Evolutionary conservation across 2,888 invertebrate species (phyloP), one percentile per base, ranked within the genome.

Genomic region (Cancer borealis): DNA sequence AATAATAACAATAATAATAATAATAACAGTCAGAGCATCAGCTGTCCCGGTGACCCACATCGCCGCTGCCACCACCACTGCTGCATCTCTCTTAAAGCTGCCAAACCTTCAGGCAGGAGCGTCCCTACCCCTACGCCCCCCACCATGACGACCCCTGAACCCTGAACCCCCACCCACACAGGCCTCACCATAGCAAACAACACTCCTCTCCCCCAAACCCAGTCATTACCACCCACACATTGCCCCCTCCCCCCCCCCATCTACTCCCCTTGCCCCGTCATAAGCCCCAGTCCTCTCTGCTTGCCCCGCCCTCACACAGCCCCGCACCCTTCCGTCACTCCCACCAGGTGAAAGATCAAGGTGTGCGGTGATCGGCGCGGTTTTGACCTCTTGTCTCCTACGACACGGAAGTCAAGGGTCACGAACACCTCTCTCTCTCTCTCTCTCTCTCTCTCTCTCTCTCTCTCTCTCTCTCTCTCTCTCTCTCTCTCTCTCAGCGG

Each of bases 381-480:
- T 66, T 66, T 66, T 66, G 66, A 66, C 66, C 66, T 54, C 14
- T 14, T 66, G n/a, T 3, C 66, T 54, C 14, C 54, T 66, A 66
- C 21, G 66, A 66, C 66, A 66, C n/a, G 66, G n/a, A 21, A 66
- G n/a, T 21, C 66, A 66, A 66, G n/a, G 66, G 66, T 66, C n/a
- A 66, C 66, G n/a, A 66, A 66, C 66, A 66, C n/a, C n/a, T 4
- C 12, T 66, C 60, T 17, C 12, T 17, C 21, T 21, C 21, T n/a
- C 66, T n/a, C n/a, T n/a, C 66, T 66, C 66, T 66, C 66, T n/a
- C 66, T 66, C 54, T 54, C 54, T 54, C 54, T 54, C 54, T 54
- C 54, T 54, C 54, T 66, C 66, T 66, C 66, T 66, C 66, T 66
- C 66, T 66, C 66, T 66, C 66, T 66, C 66, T 66, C 66, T 66